phyloP scores from a whole-genome alignment of 2,888 invertebrate genomes.

The Scaeva pyrastri region DNA sequence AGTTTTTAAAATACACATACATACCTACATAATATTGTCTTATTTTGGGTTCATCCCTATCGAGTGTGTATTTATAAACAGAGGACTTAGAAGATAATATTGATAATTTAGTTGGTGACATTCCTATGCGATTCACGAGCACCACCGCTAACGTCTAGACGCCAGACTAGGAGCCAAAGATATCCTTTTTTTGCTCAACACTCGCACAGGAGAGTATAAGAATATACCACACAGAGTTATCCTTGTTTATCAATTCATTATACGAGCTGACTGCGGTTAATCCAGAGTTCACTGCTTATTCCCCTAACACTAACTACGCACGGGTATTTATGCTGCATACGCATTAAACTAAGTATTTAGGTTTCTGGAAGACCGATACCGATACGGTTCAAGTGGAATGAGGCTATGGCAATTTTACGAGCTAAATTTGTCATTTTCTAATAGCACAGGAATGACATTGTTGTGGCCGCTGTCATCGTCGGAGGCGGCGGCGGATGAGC shows the following conservation, averaged over 20 bases:
- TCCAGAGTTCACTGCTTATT: slow-evolving; percentile 39
- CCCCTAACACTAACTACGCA: slow-evolving; percentile 11
- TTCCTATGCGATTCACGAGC: slow-evolving; percentile 61
- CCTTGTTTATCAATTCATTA: slow-evolving; percentile 70
- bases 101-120: slow-evolving; percentile 66
- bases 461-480: slow-evolving; percentile 70
- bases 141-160: slow-evolving; percentile 63
- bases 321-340: background rate
- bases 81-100: slow-evolving; percentile 45
- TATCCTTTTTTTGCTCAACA: slow-evolving; percentile 42
- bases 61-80: slow-evolving; percentile 7
- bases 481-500: too few species aligned
- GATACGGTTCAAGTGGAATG: slow-evolving; percentile 63
- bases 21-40: background rate
- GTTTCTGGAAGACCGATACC: background rate
- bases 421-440: slow-evolving; percentile 70
- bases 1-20: slow-evolving; percentile 58
- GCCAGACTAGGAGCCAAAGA: slow-evolving; percentile 73
- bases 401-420: slow-evolving; percentile 39
- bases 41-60: background rate
- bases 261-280: slow-evolving; percentile 62
- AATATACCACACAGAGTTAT: slow-evolving; percentile 63
- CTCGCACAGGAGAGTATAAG: background rate
- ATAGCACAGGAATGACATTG: slow-evolving; percentile 61
- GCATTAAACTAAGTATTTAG: slow-evolving; percentile 41